phyloP scores from a whole-genome alignment of 1,140 invertebrate species.

The Yoshiicerus persimilis region DNA sequence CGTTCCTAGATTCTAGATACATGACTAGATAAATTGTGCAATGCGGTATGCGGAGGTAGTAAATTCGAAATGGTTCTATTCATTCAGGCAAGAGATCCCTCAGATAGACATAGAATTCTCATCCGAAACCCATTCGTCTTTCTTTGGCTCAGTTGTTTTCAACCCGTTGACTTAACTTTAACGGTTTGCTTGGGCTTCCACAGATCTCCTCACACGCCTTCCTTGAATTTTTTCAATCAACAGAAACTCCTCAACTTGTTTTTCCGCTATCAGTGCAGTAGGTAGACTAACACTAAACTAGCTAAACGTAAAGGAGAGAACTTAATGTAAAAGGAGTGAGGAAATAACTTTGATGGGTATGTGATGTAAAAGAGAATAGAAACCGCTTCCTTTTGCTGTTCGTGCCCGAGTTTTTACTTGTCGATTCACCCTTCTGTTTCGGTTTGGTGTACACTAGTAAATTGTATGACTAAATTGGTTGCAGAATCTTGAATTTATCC shows the following conservation, averaged over 20 bases:
- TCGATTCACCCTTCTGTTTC: background rate
- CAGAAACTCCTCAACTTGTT: background rate
- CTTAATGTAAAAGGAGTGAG: background rate
- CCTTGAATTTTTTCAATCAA: slow-evolving; percentile 37
- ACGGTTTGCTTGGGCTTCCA: background rate
- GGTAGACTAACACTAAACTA: background rate
- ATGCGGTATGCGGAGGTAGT: background rate
- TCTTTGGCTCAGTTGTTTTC: slow-evolving; percentile 37
- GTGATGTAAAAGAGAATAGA: background rate
- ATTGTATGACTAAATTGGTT: background rate
- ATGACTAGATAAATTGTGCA: background rate
- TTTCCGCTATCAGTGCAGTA: background rate
- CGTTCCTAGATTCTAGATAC: background rate
- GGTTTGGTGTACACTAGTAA: background rate
- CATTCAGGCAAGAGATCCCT: slow-evolving; percentile 8
- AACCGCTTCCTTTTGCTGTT: background rate
- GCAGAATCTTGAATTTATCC: background rate
- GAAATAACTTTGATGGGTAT: background rate
- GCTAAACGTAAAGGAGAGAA: background rate
- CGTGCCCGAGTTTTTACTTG: background rate
- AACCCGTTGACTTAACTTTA: slow-evolving; percentile 28
- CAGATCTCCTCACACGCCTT: background rate
- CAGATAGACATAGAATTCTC: slow-evolving; percentile 17
- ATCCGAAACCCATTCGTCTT: slow-evolving; percentile 44
- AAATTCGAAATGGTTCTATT: slow-evolving; percentile 3